Evolutionary conservation across 2,113 vertebrate species (phyloP).

Genomic region (Illadopsis cleaveri): DNA sequence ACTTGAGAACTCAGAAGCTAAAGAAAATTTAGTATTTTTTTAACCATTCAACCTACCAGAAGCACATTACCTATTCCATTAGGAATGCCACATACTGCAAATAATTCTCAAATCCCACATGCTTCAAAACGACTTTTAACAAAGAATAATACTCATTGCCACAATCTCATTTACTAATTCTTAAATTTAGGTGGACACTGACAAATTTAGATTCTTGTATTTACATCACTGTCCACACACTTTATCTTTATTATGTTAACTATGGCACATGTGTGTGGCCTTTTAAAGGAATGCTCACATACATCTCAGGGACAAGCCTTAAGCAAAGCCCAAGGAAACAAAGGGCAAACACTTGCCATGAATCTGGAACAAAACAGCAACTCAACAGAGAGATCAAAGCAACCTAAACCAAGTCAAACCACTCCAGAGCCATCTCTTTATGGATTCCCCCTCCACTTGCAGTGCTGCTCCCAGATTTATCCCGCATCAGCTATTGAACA

Average conservation of each 20-base stretch:
- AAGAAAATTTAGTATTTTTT: background rate
- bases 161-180: background rate
- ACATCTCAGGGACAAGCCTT: accelerated
- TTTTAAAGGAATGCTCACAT: background rate
- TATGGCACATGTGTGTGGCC: accelerated
- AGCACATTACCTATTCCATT: background rate
- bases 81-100: background rate
- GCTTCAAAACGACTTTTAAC: background rate
- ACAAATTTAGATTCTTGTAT: background rate
- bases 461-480: accelerated
- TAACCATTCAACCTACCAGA: background rate
- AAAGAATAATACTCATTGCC: background rate
- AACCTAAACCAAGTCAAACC: background rate
- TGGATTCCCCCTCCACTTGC: background rate
- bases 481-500: background rate
- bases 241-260: background rate
- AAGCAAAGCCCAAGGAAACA: background rate
- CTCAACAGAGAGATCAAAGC: background rate
- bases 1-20: background rate
- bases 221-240: background rate
- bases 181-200: background rate
- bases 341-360: background rate
- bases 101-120: background rate
- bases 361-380: background rate
- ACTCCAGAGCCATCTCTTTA: background rate